Evolutionary conservation across 2,888 invertebrate species (phyloP).

Genomic region (Geophilus truncorum): DNA sequence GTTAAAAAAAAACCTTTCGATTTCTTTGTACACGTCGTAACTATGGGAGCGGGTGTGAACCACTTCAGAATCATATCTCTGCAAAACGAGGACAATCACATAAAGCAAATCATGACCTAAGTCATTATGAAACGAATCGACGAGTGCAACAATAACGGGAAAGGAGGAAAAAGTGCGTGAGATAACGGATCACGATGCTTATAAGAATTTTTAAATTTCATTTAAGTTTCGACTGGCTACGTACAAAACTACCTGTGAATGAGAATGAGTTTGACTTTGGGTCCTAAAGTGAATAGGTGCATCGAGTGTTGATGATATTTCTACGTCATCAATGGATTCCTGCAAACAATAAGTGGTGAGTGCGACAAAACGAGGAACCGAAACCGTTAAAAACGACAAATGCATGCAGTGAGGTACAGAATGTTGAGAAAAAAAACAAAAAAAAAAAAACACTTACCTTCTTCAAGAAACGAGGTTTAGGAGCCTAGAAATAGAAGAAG

Average conservation of each 20-base stretch:
- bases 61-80: conserved; percentile 36
- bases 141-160: neutral
- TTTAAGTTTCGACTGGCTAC: neutral
- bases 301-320: neutral
- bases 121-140: neutral
- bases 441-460: neutral
- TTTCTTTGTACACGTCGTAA: conserved; percentile 39
- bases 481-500: neutral
- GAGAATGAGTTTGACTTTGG: conserved; percentile 5
- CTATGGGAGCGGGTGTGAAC: conserved; percentile 43
- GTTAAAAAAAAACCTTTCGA: conserved; percentile 34
- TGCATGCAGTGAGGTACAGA: neutral
- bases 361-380: neutral
- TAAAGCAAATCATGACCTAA: neutral
- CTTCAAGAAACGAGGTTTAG: neutral
- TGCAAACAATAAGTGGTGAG: neutral
- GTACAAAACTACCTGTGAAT: conserved; percentile 13
- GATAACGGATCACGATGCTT: too few species aligned
- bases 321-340: neutral
- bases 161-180: neutral
- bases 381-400: neutral
- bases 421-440: too few species aligned
- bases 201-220: too few species aligned
- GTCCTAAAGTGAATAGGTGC: neutral
- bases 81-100: conserved; percentile 8